These are phyloP conservation scores for Protosalanx chinensis DNA, from an alignment of 2,797 vertebrate genomes.

Conservation along the genomic window DNA sequence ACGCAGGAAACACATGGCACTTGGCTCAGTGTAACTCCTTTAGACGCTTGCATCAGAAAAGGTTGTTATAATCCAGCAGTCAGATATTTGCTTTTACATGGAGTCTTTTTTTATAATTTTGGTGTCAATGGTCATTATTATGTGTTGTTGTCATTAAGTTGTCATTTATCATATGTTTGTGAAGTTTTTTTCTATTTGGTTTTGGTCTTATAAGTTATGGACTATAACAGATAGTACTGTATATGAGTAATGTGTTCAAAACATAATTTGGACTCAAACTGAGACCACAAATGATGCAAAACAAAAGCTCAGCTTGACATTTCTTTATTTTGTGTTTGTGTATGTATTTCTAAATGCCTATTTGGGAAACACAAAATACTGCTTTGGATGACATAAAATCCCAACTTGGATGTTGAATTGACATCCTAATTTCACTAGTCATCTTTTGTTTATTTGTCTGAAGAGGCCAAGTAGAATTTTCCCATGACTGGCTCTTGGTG, in stretches of 20 bases:
- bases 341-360: neutral
- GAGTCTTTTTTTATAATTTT: too few relatives aligned
- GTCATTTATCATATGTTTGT: too few relatives aligned
- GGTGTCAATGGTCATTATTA: too few relatives aligned
- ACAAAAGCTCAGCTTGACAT: neutral
- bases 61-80: neutral
- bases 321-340: neutral
- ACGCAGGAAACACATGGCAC: conserved; percentile 20
- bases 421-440: too few relatives aligned
- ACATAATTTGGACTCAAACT: neutral
- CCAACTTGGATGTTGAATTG: too few relatives aligned
- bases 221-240: neutral
- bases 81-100: neutral
- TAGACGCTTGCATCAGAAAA: conserved; percentile 47
- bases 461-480: too few relatives aligned
- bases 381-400: too few relatives aligned
- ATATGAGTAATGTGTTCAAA: neutral
- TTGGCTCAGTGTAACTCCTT: conserved; percentile 21
- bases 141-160: too few relatives aligned
- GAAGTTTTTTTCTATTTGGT: too few relatives aligned
- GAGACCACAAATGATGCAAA: neutral
- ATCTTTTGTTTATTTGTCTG: too few relatives aligned
- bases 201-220: too few relatives aligned
- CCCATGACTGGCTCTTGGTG: too few relatives aligned
- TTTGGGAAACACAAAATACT: neutral